Percentiles rank a stretch among this genome's conserved stretches.
phyloP scores from a whole-genome alignment of 2,888 invertebrate species.

The Pycnomerus fuliginosus region DNA sequence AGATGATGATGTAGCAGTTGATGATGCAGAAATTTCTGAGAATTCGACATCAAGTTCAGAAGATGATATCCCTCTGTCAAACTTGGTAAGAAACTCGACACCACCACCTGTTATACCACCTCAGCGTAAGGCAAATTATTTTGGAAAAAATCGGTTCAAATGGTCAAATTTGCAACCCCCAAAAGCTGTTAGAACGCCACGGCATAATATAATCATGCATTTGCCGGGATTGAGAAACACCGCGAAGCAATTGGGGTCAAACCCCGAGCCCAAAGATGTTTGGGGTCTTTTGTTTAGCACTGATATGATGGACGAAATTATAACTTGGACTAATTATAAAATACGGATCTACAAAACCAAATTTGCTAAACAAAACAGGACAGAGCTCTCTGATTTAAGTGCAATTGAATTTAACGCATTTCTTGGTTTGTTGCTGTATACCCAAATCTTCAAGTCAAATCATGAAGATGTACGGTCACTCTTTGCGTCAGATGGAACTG shows the following conservation, averaged over 20 bases:
- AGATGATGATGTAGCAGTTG: no score
- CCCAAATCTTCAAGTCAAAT: slow-evolving; percentile 28
- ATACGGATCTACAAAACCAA: no score
- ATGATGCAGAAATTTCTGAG: no score
- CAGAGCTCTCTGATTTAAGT: slow-evolving; percentile 16
- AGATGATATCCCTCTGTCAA: no score
- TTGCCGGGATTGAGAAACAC: slow-evolving; percentile 3
- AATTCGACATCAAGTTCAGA: no score
- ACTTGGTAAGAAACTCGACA: no score
- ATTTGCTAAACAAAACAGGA: no score
- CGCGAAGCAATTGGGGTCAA: background rate
- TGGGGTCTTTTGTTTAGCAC: slow-evolving; percentile 1
- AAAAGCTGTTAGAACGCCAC: background rate
- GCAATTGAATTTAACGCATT: slow-evolving; percentile 28
- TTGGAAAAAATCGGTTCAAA: slow-evolving; percentile 7
- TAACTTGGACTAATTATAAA: slow-evolving; percentile 1
- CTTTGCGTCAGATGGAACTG: slow-evolving; percentile 31
- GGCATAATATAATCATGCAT: slow-evolving; percentile 6
- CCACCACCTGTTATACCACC: no score
- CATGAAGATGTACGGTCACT: slow-evolving; percentile 26
- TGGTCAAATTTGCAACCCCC: slow-evolving; percentile 1
- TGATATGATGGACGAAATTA: background rate
- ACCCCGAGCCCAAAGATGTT: background rate
- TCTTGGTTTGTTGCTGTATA: slow-evolving; percentile 27
- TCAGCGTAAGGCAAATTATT: no score